Conservation (phyloP, 2,888 invertebrate species). For the Pinctada fucata region DNA sequence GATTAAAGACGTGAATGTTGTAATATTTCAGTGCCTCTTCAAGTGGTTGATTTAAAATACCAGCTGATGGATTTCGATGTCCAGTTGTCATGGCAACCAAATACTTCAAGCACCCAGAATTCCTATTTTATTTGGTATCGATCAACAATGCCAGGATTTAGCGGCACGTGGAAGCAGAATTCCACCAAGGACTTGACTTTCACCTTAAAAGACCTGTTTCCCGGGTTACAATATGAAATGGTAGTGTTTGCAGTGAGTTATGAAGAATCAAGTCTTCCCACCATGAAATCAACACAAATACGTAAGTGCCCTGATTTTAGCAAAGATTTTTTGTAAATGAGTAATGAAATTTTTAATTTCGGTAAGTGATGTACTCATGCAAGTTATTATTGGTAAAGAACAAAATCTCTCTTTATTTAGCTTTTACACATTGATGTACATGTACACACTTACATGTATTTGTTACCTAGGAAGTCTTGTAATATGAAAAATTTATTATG, state of each 20-base stretch:
- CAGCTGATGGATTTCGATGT: constrained; percentile 38
- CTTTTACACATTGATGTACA: not conserved
- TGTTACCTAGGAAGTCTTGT: no score
- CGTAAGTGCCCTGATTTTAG: constrained; percentile 24
- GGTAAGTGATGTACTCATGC: not conserved
- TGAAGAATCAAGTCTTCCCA: constrained; percentile 47
- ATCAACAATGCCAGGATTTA: constrained; percentile 48
- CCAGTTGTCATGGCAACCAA: constrained; percentile 54
- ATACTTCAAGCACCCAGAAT: constrained; percentile 50
- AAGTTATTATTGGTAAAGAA: not conserved
- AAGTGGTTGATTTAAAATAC: constrained; percentile 52
- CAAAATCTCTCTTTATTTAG: not conserved
- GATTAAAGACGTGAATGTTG: no score
- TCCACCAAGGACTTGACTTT: constrained; percentile 41
- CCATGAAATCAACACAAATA: constrained; percentile 23
- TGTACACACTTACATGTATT: not conserved
- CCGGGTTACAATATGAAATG: constrained; percentile 64
- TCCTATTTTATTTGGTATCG: constrained; percentile 54
- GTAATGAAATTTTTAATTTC: not conserved
- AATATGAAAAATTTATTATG: no score
- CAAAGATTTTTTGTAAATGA: not conserved
- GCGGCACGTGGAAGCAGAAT: constrained; percentile 49
- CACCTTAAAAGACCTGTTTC: constrained; percentile 53
- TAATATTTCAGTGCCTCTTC: constrained; percentile 55
- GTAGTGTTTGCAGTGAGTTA: constrained; percentile 58